Base-by-base conservation (phyloP, 1,140 invertebrate species). In the Helicoverpa armigera region DNA sequence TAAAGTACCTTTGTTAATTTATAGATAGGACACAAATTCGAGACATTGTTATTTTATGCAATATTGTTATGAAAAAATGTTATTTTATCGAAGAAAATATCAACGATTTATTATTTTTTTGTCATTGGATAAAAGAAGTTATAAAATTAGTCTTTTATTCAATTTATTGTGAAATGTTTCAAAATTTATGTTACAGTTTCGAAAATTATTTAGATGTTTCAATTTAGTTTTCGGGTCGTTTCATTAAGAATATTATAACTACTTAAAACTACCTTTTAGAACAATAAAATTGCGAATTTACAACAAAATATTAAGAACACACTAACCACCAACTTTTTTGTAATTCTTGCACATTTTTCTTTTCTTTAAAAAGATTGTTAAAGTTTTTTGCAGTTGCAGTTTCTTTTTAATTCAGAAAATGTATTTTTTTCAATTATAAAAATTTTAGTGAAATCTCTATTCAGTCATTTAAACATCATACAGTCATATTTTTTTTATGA, bases 11-110 rank as follows among this genome's bases (percentile, higher is more conserved):
- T 77, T 76, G 61, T 77, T 77, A 65, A 53, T 23, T 50, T 75
- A 61, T 77, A 67, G 61, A 65, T 65, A 77, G 61, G 29, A 35
- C 5, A 51, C 61, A 67, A 53, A 29, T 31, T 51, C 23, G 54
- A 54, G 54, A 77, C 61, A 75, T 75, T 75, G 72, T 75, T 75
- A 75, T 75, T 16, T 75, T 60, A 67, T 65, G 35, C 16, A 61
- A 51, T 63, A 76, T 77, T 77, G 75, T 77, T 77, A 77, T 77
- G 7, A 67, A 75, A 77, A 75, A 77, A 77, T 77, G 23, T 77
- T 77, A 67, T 67, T 48, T 77, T 77, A 63, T 76, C 51, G 23
- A 67, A 35, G 69, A 65, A 43, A 65, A 63, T 76, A 76, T 77
- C 58, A 76, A 60, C 10, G 48, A 65, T 48, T 18, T 43, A 43